Percentiles rank a stretch among this genome's conserved stretches.
These are phyloP conservation scores for Synergus umbraculus DNA, from an alignment of 2,888 invertebrate genomes.

Conservation along the genomic window DNA sequence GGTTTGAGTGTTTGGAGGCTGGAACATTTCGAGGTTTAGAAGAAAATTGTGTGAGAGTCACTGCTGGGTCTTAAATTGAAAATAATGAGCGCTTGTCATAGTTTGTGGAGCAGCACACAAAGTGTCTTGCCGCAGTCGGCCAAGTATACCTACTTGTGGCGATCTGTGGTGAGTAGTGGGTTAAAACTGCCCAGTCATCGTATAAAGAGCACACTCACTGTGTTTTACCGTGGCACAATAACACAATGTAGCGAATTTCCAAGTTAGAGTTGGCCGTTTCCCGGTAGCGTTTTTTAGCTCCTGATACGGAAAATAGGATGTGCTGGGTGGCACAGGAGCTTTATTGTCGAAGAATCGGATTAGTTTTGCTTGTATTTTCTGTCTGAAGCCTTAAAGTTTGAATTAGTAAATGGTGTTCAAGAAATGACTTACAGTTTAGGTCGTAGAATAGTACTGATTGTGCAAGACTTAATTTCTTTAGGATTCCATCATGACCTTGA, in stretches of 20 bases:
- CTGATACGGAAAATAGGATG: background rate
- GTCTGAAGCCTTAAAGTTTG: background rate
- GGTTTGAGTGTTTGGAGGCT: no score
- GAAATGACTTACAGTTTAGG: no score
- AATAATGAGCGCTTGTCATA: slow-evolving; percentile 58
- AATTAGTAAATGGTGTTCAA: background rate
- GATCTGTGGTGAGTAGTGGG: slow-evolving; percentile 65
- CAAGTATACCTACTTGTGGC: slow-evolving; percentile 67
- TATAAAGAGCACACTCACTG: slow-evolving; percentile 75
- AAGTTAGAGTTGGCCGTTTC: slow-evolving; percentile 44
- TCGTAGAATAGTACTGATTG: no score
- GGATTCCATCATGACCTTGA: no score
- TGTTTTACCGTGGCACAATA: slow-evolving; percentile 70
- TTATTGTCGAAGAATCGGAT: background rate
- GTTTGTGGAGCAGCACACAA: slow-evolving; percentile 60
- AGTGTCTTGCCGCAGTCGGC: slow-evolving; percentile 72
- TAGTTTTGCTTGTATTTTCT: background rate
- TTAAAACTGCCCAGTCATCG: slow-evolving; percentile 74
- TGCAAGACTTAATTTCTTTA: no score
- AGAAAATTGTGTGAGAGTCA: slow-evolving; percentile 50
- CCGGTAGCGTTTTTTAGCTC: slow-evolving; percentile 8
- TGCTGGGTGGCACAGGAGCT: background rate
- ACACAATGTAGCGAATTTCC: slow-evolving; percentile 64
- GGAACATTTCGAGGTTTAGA: background rate
- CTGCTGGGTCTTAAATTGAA: slow-evolving; percentile 59